Conservation (phyloP, 2,888 invertebrate species). For the Cephus nigrinus region DNA sequence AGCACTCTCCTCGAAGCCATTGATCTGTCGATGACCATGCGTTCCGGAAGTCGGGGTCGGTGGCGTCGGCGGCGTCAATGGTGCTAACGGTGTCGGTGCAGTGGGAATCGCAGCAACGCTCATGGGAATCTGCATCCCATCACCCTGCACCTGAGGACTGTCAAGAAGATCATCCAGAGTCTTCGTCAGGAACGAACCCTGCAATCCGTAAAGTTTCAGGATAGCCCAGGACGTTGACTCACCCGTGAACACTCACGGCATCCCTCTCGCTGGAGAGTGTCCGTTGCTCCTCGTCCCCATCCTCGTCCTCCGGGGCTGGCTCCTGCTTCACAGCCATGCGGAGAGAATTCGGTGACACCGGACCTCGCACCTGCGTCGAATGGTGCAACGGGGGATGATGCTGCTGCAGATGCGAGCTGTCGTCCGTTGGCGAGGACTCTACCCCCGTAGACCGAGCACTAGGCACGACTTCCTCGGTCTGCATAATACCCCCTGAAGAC, state of each 20-base stretch:
- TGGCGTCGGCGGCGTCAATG: neutral
- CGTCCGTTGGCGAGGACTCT: slow-evolving; percentile 55
- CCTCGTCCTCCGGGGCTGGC: slow-evolving; percentile 59
- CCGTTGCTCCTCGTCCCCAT: slow-evolving; percentile 44
- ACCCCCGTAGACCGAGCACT: slow-evolving; percentile 59
- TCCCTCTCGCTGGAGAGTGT: neutral
- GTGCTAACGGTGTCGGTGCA: neutral
- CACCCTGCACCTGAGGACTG: slow-evolving; percentile 50
- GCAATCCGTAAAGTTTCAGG: neutral
- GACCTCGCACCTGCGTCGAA: slow-evolving; percentile 49
- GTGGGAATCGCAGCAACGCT: neutral
- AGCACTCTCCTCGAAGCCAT: slow-evolving; percentile 37
- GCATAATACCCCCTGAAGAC: slow-evolving; percentile 66
- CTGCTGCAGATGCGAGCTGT: slow-evolving; percentile 19
- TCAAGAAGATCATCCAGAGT: slow-evolving; percentile 21
- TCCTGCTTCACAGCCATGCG: slow-evolving; percentile 66
- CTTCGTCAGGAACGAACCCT: neutral
- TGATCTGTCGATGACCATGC: slow-evolving; percentile 35
- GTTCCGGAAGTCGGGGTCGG: slow-evolving; percentile 29
- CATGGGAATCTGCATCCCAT: slow-evolving; percentile 29
- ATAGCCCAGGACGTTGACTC: neutral
- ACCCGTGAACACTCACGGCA: neutral
- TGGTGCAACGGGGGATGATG: slow-evolving; percentile 53
- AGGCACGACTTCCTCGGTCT: slow-evolving; percentile 65
- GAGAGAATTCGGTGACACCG: slow-evolving; percentile 46